Evolutionary conservation across 2,113 vertebrate species (phyloP), one percentile per base, ranked within the genome.

Genomic region (Aramus guarauna): DNA sequence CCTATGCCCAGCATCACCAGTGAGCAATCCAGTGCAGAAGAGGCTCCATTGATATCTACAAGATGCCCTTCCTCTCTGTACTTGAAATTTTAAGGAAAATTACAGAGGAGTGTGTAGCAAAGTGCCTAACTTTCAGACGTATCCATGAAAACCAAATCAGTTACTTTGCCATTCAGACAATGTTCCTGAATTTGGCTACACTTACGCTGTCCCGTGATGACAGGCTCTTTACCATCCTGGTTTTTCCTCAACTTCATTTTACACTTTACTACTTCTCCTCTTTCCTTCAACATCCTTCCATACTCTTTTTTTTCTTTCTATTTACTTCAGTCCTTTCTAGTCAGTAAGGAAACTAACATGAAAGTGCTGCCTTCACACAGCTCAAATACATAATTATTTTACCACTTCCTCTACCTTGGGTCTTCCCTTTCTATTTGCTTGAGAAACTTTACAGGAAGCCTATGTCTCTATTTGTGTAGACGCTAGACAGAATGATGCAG

Each of bases 361-460:
- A 41, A 90, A 73, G 26, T 68, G 11, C 34, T 76, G 75, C 63
- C n/a, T 82, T 82, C 41, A 73, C 34, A 58, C 47, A 92, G 36
- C 23, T 41, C 34, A 53, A 52, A 47, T 30, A 56, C 15, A 15
- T 30, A 56, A 81, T 36, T 72, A 47, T 82, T 47, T 63, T 68
- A 52, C 81, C 76, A 78, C 64, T 86, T 82, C 59, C 64, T 68
- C 30, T 73, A 26, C 59, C 24, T 78, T 52, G 18, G 21, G 59
- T 77, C 64, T 92, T 63, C 36, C 36, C 24, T 90, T 86, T 72
- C 75, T 67, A 27, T 77, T 55, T 76, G 26, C 29, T 59, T 55
- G n/a, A n/a, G 66, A 67, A 66, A 47, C 45, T 82, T 77, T 78
- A 63, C 36, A 82, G 64, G 64, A 90, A 92, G 58, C 32, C n/a